Evolutionary conservation across 2,888 invertebrate species (phyloP), one percentile per base, ranked within the genome.

Genomic region (Tanytarsus gracilentus): DNA sequence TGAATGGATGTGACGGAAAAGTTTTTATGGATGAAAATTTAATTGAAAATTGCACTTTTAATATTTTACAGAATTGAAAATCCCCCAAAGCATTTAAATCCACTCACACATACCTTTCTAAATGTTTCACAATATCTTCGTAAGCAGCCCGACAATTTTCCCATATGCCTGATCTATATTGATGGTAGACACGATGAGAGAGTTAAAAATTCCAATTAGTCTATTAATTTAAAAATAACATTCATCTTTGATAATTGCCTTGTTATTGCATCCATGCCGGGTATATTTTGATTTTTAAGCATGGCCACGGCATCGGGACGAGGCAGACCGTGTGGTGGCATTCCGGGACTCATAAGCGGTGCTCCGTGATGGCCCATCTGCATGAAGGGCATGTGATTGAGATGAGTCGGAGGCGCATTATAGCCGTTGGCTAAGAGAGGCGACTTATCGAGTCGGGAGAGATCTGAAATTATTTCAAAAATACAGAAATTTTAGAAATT

Each of bases 361-460:
- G 80, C 77, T 60, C 84, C 82, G 73, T 82, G 79, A 72, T 88
- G 89, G 65, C 84, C 83, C 73, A 91, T 83, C 73, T 91, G 91
- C 90, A 92, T 91, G 77, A 93, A 91, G 70, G 91, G 92, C 89
- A 94, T 91, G 69, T 92, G 93, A 71, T 89, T 89, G 67, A 91
- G 82, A 74, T 90, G 86, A 63, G 89, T 88, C 62, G 93, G 93
- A 62, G 92, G 93, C 66, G 92, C 92, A 76, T 92, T 93, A 80
- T 93, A 94, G 64, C 94, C 94, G 71, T 94, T 94, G 63, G 92
- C 91, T 67, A 94, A 78, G 39, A 93, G 79, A 27, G 93, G 93
- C 18, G 92, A 91, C 75, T 94, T 93, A 74, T 94, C 93, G 82
- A 92, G 78, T 66, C 91, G 82, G 55, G 88, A 86, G 75, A 89